These are phyloP conservation scores for Tetranychus piercei DNA, from an alignment of 2,888 invertebrate species.

Conservation along the genomic window DNA sequence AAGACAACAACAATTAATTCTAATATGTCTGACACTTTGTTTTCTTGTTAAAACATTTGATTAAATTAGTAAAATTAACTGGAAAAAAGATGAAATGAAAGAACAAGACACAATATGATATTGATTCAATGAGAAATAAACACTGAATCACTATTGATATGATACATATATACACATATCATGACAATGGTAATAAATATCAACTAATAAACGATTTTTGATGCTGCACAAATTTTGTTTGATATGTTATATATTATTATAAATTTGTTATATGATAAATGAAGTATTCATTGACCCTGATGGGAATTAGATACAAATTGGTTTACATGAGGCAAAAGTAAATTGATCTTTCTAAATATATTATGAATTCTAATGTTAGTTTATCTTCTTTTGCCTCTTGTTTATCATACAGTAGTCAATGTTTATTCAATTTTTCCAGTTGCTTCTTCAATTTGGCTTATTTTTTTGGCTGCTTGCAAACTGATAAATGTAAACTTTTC, in stretches of 20 bases:
- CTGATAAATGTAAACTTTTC: neutral
- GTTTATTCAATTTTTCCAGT: neutral
- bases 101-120: too few species aligned
- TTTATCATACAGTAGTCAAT: neutral
- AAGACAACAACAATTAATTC: too few species aligned
- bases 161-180: too few species aligned
- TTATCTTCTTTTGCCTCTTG: neutral
- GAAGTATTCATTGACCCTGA: neutral
- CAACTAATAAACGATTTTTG: too few species aligned
- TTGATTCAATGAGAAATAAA: too few species aligned
- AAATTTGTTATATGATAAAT: neutral
- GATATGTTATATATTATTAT: neutral
- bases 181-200: too few species aligned
- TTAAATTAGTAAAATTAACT: too few species aligned
- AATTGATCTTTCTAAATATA: neutral
- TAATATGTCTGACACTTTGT: too few species aligned
- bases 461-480: neutral
- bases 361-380: neutral
- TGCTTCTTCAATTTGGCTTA: neutral
- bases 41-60: too few species aligned
- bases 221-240: neutral
- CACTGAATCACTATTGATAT: too few species aligned
- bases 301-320: conserved; percentile 1
- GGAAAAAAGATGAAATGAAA: too few species aligned
- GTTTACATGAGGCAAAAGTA: neutral